Percentiles rank a stretch among this genome's conserved stretches.
These are phyloP conservation scores for Ladona fulva DNA, from an alignment of 1,140 invertebrate genomes.

Conservation along the genomic window DNA sequence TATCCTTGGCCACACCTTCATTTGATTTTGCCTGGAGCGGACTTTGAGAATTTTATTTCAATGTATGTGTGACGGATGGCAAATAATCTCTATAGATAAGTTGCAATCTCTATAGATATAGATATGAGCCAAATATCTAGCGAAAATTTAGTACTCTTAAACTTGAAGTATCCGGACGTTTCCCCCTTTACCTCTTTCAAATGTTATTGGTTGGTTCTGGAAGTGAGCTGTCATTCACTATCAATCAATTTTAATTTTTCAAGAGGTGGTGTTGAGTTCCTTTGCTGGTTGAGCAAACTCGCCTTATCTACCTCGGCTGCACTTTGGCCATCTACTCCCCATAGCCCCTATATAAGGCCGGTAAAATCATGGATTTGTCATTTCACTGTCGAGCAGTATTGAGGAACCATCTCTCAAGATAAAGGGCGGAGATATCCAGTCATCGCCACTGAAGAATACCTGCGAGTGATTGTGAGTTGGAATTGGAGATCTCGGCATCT, in stretches of 20 bases:
- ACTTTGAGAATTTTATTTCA: too few relatives aligned
- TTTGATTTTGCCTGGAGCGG: too few relatives aligned
- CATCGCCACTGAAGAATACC: not conserved
- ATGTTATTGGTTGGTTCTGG: not conserved
- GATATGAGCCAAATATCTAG: too few relatives aligned
- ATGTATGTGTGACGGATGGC: too few relatives aligned
- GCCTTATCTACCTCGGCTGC: not conserved
- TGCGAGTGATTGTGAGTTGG: conserved; percentile 36
- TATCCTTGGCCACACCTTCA: too few relatives aligned
- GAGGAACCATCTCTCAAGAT: not conserved
- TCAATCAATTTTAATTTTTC: not conserved
- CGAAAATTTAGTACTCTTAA: too few relatives aligned
- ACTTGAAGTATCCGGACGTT: too few relatives aligned
- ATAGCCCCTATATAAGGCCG: not conserved
- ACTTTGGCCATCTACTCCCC: not conserved
- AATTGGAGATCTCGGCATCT: conserved; percentile 48
- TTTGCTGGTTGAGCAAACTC: not conserved
- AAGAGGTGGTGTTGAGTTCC: not conserved
- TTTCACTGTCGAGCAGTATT: not conserved
- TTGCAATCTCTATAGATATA: too few relatives aligned
- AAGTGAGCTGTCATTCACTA: not conserved
- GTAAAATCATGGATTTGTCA: conserved; percentile 23
- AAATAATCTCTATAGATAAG: too few relatives aligned
- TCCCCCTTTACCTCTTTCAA: not conserved
- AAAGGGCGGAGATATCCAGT: not conserved